Conservation (phyloP, 2,113 vertebrate genomes). For the Butastur rufipennis region DNA sequence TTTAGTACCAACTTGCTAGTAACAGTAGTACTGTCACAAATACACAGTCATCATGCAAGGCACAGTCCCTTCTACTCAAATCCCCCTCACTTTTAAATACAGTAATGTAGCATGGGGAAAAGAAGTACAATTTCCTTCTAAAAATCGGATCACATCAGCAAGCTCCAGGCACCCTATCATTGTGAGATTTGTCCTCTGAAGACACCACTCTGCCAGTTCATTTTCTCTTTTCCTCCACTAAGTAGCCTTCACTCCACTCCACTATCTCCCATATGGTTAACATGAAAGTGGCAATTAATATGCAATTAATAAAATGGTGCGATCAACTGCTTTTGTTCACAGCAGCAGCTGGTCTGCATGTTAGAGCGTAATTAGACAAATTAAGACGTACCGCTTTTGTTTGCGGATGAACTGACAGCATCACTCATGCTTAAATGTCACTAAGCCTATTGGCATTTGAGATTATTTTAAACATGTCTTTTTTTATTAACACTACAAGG, state of each 20-base stretch:
- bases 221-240: background rate
- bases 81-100: background rate
- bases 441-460: slow-evolving; percentile 30
- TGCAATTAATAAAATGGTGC: slow-evolving; percentile 64
- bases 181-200: background rate
- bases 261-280: slow-evolving; percentile 56
- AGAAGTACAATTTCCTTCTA: background rate
- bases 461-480: background rate
- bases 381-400: slow-evolving; percentile 42
- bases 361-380: slow-evolving; percentile 59
- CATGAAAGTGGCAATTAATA: slow-evolving; percentile 62
- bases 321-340: slow-evolving; percentile 66
- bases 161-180: background rate
- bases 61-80: background rate
- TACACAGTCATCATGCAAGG: background rate
- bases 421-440: slow-evolving; percentile 1
- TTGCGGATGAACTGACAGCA: slow-evolving; percentile 42
- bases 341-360: slow-evolving; percentile 64
- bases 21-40: background rate
- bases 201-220: background rate
- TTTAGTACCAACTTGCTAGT: background rate
- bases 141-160: background rate
- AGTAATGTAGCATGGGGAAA: background rate
- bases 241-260: slow-evolving; percentile 26
- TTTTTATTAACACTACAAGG: slow-evolving; percentile 20